Evolutionary conservation across 2,113 vertebrate species (phyloP).

Genomic region (Aix galericulata): DNA sequence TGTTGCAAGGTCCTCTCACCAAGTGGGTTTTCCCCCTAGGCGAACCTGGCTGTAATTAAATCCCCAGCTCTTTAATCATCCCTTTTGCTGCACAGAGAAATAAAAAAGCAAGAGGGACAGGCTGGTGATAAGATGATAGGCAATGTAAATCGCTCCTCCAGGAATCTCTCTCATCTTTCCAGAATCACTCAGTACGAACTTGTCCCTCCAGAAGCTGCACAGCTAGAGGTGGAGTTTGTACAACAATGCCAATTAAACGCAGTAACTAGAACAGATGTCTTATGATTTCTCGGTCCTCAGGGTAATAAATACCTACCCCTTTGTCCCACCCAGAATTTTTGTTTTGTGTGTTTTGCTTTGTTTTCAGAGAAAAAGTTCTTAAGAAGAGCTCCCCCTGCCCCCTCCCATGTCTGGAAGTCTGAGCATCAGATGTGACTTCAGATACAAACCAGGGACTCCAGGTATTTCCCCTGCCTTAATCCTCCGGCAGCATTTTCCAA

Average conservation of each 20-base stretch:
- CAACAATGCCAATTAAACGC: constrained; percentile 52
- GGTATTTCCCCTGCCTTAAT: constrained; percentile 39
- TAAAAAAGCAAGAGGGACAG: constrained; percentile 49
- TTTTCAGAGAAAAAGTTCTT: background rate
- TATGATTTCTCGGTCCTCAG: constrained; percentile 60
- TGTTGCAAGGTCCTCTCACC: constrained; percentile 61
- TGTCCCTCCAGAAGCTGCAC: constrained; percentile 60
- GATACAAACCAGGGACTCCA: constrained; percentile 1
- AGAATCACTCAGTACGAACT: constrained; percentile 60
- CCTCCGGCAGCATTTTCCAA: background rate
- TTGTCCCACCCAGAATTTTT: constrained; percentile 41
- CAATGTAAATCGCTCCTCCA: constrained; percentile 63
- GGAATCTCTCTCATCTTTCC: constrained; percentile 69
- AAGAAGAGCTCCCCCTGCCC: background rate
- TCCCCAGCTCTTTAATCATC: constrained; percentile 60
- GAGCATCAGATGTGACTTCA: constrained; percentile 41
- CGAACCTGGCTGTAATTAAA: constrained; percentile 67
- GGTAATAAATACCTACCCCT: constrained; percentile 51
- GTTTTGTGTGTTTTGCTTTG: constrained; percentile 5
- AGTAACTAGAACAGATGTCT: constrained; percentile 56
- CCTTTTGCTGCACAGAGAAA: constrained; percentile 34
- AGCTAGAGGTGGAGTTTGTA: constrained; percentile 56
- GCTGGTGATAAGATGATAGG: constrained; percentile 61
- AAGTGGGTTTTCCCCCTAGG: constrained; percentile 60
- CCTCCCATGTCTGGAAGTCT: background rate